phyloP scores from a whole-genome alignment of 2,888 invertebrate genomes.

The Drosophila hamatofila region DNA sequence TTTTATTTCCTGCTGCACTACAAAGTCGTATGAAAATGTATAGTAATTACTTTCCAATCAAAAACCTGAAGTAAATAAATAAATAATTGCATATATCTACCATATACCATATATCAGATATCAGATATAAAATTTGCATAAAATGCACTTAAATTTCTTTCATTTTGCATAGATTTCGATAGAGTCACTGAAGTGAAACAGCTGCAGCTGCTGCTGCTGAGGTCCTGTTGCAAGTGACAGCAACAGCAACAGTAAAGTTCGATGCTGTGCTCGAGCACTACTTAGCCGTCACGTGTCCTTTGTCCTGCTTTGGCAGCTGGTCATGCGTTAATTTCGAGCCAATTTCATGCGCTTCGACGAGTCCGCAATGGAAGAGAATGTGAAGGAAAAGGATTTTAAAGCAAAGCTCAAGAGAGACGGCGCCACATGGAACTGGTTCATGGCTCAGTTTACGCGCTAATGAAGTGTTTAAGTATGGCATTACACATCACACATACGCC shows the following conservation, averaged over 20 bases:
- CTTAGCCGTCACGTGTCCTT: conserved; percentile 4
- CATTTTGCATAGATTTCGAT: neutral
- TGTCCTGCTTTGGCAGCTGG: conserved; percentile 35
- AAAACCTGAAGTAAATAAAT: neutral
- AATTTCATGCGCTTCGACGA: conserved; percentile 33
- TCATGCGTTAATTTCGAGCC: conserved; percentile 44
- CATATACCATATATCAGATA: too few species aligned
- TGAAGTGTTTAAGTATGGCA: conserved; percentile 55
- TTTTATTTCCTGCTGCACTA: too few species aligned
- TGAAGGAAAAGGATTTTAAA: conserved; percentile 5
- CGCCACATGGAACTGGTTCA: neutral
- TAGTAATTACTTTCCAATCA: too few species aligned
- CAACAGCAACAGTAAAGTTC: neutral
- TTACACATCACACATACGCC: conserved; percentile 43
- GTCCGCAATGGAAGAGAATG: neutral
- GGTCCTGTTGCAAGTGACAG: conserved; percentile 3
- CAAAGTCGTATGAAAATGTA: too few species aligned
- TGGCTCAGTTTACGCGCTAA: conserved; percentile 46
- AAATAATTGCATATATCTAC: neutral
- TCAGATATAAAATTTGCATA: neutral
- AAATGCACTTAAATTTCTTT: neutral
- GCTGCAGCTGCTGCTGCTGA: neutral
- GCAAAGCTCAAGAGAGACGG: neutral
- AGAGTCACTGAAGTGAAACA: neutral
- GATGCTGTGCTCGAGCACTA: neutral